Conservation (phyloP, 2,888 invertebrate genomes). For the Drosophila pullipes region DNA sequence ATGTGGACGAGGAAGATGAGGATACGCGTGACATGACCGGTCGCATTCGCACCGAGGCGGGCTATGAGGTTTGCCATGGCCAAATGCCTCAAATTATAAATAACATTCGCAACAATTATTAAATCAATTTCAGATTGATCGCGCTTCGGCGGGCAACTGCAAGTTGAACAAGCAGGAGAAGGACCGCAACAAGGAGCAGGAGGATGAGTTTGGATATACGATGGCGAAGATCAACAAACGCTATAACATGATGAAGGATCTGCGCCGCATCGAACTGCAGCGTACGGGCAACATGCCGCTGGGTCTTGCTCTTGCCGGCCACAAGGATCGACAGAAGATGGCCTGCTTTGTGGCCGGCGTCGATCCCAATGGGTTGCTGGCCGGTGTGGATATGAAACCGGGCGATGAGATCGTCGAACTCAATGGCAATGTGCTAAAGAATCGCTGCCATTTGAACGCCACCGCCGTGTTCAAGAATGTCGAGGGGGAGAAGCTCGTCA, state of each 20-base stretch:
- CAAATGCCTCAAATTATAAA: not conserved
- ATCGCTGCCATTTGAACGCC: constrained; percentile 98
- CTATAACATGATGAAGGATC: constrained; percentile 93
- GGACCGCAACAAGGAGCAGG: constrained; percentile 92
- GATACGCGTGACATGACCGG: constrained; percentile 92
- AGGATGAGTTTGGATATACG: constrained; percentile 98
- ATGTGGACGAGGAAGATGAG: constrained; percentile 87
- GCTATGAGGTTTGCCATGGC: constrained; percentile 88
- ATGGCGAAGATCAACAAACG: constrained; percentile 95
- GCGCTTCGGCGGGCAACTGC: constrained; percentile 94
- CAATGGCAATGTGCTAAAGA: constrained; percentile 96
- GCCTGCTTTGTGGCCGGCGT: constrained; percentile 98
- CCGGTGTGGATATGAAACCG: constrained; percentile 91
- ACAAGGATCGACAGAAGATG: constrained; percentile 97
- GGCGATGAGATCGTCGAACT: constrained; percentile 99
- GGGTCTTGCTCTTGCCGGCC: constrained; percentile 97
- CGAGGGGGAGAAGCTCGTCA: constrained; percentile 92
- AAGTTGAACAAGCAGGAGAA: constrained; percentile 92
- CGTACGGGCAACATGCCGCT: constrained; percentile 91
- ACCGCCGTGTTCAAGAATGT: constrained; percentile 97
- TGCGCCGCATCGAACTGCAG: constrained; percentile 88
- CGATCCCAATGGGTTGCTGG: constrained; percentile 94
- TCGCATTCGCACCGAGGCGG: constrained; percentile 91
- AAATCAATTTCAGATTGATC: constrained; percentile 90
- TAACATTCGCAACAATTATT: not conserved